Evolutionary conservation across 2,888 invertebrate genomes (phyloP), one percentile per base, ranked within the genome.

Genomic region (Zeuzera pyrina): DNA sequence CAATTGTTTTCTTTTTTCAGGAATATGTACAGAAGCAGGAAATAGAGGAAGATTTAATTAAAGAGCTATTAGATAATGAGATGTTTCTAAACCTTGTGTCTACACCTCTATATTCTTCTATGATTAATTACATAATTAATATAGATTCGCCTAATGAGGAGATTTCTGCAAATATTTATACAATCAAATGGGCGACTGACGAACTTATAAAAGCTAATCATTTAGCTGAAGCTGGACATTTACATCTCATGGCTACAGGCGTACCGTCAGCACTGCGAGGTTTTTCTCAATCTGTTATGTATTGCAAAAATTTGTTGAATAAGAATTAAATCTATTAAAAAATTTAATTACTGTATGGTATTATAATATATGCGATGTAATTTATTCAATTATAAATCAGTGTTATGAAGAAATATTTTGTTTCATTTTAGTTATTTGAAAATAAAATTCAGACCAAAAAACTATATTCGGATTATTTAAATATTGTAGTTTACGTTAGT

Each of bases 191-290:
- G 78, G 76, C 79, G 0, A 52, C 57, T 2, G 30, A 31, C 0
- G 62, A 73, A 37, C 60, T 84, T 1, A 24, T 59, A 2, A 51
- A 54, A 12, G 71, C 68, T 0, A 59, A 65, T 26, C 67, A 49
- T 29, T 29, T 61, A 1, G 72, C 81, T 0, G 84, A 84, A 36
- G 83, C 79, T 0, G 84, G 84, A 1, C 68, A 77, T 29, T 41
- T 84, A 0, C 57, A 63, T 15, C 52, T 84, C 0, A 33, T 68
- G 33, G 47, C 51, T 3, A 39, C 57, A 2, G 68, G 73, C 0
- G 59, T 72, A 0, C 83, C 84, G 0, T 19, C 57, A 0, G 39
- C 73, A 1, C 52, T 84, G 1, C 57, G 70, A 7, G 70, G 74
- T 0, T 84, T 83, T 45, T 57, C 74, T 0, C 65, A 77, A 35